A percentile compares a stretch with the other conserved stretches of the same genome.
phyloP scores from a whole-genome alignment of 2,113 vertebrate genomes.

The Cottus gobio region DNA sequence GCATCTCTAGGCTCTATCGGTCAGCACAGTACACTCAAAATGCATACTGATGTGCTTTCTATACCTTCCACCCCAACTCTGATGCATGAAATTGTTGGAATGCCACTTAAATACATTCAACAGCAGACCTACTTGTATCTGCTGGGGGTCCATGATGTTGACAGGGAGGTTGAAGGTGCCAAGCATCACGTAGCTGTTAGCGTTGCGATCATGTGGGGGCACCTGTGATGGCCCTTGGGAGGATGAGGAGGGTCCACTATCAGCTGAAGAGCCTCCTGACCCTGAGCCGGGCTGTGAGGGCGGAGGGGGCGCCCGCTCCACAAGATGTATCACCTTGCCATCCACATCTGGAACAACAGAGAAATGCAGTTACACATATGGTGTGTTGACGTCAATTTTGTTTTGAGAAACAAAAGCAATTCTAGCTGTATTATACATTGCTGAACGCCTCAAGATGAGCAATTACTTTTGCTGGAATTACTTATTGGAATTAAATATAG shows the following conservation, averaged over 20 bases:
- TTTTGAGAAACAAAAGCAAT: neutral
- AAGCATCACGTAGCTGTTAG: constrained; percentile 95
- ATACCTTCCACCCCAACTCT: neutral
- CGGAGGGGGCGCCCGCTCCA: constrained; percentile 92
- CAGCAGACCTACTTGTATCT: constrained; percentile 79
- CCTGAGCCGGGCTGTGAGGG: constrained; percentile 85
- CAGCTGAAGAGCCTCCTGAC: constrained; percentile 79
- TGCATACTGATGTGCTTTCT: neutral
- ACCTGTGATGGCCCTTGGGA: constrained; percentile 79
- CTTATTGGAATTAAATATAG: too few relatives aligned
- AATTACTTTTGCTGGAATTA: neutral
- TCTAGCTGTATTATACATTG: neutral
- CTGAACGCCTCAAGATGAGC: too few relatives aligned
- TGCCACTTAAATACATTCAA: neutral
- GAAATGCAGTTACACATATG: neutral
- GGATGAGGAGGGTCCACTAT: constrained; percentile 79
- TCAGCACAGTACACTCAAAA: neutral
- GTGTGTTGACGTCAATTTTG: neutral
- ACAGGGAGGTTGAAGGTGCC: constrained; percentile 94
- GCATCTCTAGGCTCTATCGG: neutral
- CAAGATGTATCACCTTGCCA: constrained; percentile 93
- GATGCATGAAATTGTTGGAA: neutral
- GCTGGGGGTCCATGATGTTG: constrained; percentile 88
- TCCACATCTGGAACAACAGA: constrained; percentile 85
- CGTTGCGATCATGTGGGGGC: constrained; percentile 89